Conservation (phyloP, 2,113 vertebrate species). For the Drymodes brunneopygia region DNA sequence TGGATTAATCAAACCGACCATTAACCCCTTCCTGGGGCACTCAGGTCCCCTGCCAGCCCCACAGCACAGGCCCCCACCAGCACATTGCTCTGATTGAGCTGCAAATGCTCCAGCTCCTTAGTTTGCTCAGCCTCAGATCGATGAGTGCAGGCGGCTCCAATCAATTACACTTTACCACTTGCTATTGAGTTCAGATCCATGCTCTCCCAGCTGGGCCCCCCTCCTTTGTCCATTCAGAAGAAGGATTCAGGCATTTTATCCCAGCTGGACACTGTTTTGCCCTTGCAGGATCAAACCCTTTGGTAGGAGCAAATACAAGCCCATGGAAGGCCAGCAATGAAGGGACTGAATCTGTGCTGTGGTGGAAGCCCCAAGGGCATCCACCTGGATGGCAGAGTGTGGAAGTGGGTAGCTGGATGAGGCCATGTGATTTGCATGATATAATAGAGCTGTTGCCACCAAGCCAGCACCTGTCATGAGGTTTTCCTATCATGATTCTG, state of each 20-base stretch:
- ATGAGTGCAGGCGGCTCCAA: not conserved
- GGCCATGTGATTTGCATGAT: not conserved
- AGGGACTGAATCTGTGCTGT: not conserved
- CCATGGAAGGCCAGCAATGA: not conserved
- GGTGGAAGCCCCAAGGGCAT: not conserved
- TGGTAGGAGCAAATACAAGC: not conserved
- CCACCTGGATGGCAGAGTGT: not conserved
- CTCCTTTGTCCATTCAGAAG: not conserved
- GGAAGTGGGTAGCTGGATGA: not conserved
- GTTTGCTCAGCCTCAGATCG: constrained; percentile 4
- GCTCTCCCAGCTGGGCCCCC: not conserved
- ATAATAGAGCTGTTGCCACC: not conserved
- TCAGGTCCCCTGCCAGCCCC: not conserved
- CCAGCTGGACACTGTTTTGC: not conserved
- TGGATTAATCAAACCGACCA: constrained; percentile 11
- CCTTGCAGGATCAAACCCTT: not conserved
- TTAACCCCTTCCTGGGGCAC: not conserved
- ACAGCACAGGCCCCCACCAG: not conserved
- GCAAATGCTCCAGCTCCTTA: constrained; percentile 7
- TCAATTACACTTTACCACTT: constrained; percentile 40
- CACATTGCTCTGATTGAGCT: not conserved
- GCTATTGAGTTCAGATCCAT: not conserved
- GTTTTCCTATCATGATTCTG: not conserved
- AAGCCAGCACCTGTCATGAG: not conserved
- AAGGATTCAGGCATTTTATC: not conserved